Evolutionary conservation across 1,140 invertebrate species (phyloP).

Genomic region (Bactericera cockerelli): DNA sequence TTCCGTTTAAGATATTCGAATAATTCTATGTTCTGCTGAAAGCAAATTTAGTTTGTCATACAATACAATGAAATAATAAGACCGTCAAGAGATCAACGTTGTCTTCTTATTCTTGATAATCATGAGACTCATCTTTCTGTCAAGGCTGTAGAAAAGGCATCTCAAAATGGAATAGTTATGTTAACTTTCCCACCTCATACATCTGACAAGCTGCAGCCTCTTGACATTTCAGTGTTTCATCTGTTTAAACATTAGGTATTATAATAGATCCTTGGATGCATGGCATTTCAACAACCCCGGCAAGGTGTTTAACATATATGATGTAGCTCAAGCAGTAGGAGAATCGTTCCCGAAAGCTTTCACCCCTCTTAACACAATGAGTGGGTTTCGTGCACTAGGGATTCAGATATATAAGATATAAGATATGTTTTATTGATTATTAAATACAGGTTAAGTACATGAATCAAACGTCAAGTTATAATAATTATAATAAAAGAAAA

Average conservation of each 20-base stretch:
- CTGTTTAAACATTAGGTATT: neutral
- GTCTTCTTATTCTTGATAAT: constrained; percentile 17
- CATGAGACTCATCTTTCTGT: constrained; percentile 18
- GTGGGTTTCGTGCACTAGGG: too few relatives aligned
- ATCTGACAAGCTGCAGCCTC: too few relatives aligned
- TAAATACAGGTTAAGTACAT: too few relatives aligned
- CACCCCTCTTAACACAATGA: constrained; percentile 14
- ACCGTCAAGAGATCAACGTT: neutral
- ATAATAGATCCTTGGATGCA: neutral
- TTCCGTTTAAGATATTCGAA: too few relatives aligned
- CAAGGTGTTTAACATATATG: neutral
- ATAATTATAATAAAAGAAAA: too few relatives aligned
- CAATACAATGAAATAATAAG: neutral
- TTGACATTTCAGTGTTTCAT: too few relatives aligned
- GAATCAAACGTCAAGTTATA: too few relatives aligned
- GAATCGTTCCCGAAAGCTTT: neutral
- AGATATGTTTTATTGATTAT: too few relatives aligned
- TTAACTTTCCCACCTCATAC: too few relatives aligned
- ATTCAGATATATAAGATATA: too few relatives aligned
- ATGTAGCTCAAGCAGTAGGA: neutral
- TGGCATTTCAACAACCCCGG: neutral
- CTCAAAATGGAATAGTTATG: constrained; percentile 20
- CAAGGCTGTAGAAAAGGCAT: constrained; percentile 17
- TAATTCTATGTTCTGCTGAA: too few relatives aligned
- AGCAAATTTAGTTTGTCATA: too few relatives aligned